These are phyloP conservation scores for Anser brachyrhynchus DNA, from an alignment of 2,113 vertebrate species.

Conservation along the genomic window DNA sequence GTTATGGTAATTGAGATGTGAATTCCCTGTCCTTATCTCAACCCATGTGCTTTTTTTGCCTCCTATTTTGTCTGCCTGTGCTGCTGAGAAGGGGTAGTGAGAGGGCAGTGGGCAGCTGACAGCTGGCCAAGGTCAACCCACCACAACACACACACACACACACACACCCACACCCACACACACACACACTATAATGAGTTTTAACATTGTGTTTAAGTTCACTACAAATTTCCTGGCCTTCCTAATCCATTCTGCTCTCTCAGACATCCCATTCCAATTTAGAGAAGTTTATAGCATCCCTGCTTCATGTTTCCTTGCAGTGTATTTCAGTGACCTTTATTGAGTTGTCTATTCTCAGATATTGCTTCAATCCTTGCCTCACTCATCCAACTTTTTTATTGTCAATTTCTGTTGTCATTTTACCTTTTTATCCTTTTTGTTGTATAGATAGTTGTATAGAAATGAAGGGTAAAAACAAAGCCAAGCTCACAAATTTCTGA, in stretches of 20 bases:
- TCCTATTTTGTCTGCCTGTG: fast-evolving
- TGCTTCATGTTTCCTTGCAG: neutral
- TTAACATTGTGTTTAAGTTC: neutral
- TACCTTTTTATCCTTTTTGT: neutral
- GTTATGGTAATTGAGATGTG: neutral
- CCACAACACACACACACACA: fast-evolving
- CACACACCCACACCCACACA: too few species aligned
- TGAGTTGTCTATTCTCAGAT: neutral
- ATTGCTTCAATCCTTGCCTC: neutral
- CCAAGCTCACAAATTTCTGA: neutral
- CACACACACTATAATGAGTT: neutral
- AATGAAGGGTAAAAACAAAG: neutral
- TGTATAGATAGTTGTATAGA: neutral
- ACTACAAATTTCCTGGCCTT: neutral
- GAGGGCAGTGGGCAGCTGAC: neutral
- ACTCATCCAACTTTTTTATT: neutral
- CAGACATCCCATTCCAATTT: neutral
- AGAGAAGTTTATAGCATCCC: neutral
- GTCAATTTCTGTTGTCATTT: neutral
- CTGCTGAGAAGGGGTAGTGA: fast-evolving
- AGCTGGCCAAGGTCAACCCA: neutral
- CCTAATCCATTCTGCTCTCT: neutral
- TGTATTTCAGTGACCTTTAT: neutral
- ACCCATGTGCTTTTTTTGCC: neutral
- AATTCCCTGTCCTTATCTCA: neutral